These are phyloP conservation scores for Gambelia wislizenii DNA, from an alignment of 2,797 vertebrate genomes.

Conservation along the genomic window DNA sequence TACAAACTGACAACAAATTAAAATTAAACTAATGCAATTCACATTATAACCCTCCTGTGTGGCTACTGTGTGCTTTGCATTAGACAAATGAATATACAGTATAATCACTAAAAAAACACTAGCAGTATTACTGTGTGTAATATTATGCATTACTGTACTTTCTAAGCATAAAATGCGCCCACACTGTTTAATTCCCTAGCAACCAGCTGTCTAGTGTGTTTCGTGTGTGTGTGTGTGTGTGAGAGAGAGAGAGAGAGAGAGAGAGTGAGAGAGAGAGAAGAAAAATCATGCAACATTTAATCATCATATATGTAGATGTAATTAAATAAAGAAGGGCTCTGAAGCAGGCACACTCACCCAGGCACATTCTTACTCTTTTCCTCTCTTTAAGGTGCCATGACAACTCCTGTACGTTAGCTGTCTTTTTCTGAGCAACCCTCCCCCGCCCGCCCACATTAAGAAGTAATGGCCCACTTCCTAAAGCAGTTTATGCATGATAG, in stretches of 20 bases:
- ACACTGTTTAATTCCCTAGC: neutral
- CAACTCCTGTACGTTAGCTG: constrained; percentile 53
- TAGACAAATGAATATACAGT: neutral
- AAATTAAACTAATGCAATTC: constrained; percentile 3
- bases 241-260: neutral
- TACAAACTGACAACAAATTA: neutral
- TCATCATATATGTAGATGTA: constrained; percentile 14
- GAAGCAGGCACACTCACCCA: constrained; percentile 31
- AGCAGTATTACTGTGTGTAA: neutral
- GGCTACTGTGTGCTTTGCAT: neutral
- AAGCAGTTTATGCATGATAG: constrained; percentile 64
- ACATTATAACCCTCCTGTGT: neutral
- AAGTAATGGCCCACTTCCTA: constrained; percentile 66
- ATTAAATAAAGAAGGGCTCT: constrained; percentile 19
- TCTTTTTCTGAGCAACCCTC: constrained; percentile 52
- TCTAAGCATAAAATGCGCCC: too few species aligned
- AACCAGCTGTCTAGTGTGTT: constrained; percentile 10
- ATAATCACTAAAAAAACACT: neutral
- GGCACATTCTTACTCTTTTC: neutral
- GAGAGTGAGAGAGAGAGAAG: neutral
- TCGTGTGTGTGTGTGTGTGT: neutral
- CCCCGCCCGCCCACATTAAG: constrained; percentile 42
- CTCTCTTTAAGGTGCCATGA: constrained; percentile 36
- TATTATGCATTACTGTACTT: neutral
- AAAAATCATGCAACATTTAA: neutral